Conservation (phyloP, 2,113 vertebrate genomes). For the Pristiophorus japonicus region DNA sequence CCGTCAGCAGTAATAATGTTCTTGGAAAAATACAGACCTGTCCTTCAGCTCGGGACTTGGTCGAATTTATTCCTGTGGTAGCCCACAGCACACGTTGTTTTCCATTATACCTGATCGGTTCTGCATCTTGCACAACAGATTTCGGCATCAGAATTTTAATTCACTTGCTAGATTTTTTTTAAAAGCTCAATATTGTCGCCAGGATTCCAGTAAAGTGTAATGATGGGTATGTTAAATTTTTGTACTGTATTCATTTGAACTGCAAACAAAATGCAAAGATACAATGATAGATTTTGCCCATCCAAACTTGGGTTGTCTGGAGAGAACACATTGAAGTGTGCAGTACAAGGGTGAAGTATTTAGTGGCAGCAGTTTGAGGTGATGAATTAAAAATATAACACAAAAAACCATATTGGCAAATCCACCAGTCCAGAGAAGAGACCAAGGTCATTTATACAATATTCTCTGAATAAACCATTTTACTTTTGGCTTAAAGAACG, state of each 20-base stretch:
- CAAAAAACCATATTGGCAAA: neutral
- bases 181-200: neutral
- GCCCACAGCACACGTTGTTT: neutral
- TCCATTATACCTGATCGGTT: neutral
- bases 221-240: neutral
- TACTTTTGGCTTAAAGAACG: neutral
- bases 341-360: neutral
- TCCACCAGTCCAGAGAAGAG: neutral
- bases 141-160: neutral
- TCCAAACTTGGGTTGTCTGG: neutral
- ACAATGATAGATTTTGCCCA: neutral
- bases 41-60: slow-evolving; percentile 1
- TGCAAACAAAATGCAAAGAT: neutral
- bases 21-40: slow-evolving; percentile 12
- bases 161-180: neutral
- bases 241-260: neutral
- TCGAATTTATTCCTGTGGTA: neutral
- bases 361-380: neutral
- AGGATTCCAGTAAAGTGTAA: neutral
- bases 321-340: neutral
- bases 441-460: neutral
- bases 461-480: neutral
- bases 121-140: neutral
- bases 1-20: neutral
- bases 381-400: neutral